Conservation (phyloP, 2,888 invertebrate genomes). For the Salpingus planirostris region DNA sequence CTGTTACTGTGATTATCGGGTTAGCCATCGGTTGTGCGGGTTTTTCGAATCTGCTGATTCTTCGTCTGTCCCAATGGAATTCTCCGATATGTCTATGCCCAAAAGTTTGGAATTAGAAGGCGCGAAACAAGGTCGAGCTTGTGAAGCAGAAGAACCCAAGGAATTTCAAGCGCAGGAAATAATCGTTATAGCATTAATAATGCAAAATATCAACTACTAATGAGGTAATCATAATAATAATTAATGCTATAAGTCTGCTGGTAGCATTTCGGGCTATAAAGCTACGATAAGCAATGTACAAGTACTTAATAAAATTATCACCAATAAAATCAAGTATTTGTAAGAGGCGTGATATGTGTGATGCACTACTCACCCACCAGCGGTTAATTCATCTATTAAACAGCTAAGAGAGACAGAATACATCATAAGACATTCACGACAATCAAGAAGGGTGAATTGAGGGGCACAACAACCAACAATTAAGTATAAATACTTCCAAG, state of each 20-base stretch:
- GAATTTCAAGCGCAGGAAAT: conserved; percentile 7
- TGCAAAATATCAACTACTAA: background rate
- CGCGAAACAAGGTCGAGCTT: too few relatives aligned
- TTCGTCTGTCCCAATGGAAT: conserved; percentile 53
- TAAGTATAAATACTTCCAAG: too few relatives aligned
- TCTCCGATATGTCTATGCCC: conserved; percentile 61
- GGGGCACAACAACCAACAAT: background rate
- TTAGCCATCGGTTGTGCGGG: conserved; percentile 64
- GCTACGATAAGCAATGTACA: too few relatives aligned
- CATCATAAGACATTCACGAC: conserved; percentile 38
- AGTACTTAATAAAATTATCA: too few relatives aligned
- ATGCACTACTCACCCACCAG: conserved; percentile 64
- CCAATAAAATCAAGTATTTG: too few relatives aligned
- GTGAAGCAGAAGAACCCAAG: too few relatives aligned
- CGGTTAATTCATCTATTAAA: conserved; percentile 76
- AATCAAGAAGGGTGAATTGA: conserved; percentile 19
- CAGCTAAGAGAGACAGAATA: conserved; percentile 55
- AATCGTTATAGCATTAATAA: background rate
- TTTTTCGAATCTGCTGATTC: conserved; percentile 44
- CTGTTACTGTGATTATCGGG: conserved; percentile 95
- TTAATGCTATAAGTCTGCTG: conserved; percentile 2
- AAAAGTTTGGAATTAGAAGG: too few relatives aligned
- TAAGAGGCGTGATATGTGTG: too few relatives aligned
- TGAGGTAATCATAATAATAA: background rate
- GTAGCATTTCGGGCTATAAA: too few relatives aligned